Base-by-base conservation (phyloP, 2,888 invertebrate genomes). In the Sympetrum striolatum region DNA sequence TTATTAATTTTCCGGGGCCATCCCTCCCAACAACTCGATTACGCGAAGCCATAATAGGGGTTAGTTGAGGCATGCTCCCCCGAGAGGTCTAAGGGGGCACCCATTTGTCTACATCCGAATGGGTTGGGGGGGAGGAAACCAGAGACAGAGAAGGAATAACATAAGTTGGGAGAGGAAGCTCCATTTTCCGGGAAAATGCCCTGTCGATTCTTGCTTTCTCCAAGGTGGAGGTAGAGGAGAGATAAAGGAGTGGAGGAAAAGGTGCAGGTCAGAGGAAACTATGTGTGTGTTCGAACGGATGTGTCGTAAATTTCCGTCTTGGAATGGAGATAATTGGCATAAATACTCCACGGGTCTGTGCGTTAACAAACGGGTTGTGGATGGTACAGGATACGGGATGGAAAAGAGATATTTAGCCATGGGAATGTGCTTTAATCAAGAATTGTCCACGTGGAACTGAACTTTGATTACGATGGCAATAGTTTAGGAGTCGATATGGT, bases 81-180 rank as follows among this genome's bases (percentile, higher is more conserved):
- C 86, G 37, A 86, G 86, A 64, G 86, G 86, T 58, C 58, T 58
- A 22, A 37, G 18, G 58, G 82, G 82, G 86, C 86, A 86, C 86
- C 86, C 86, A 86, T 86, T 86, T 86, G 86, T 86, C 86, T 64
- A 86, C 64, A 86, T 86, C 86, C 60, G 80, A 80, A 80, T n/a
- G 80, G 8, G 22, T 15, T n/a, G 86, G 58, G 35, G 25, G 53
- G 48, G 53, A 58, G 53, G 53, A 25, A 44, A 48, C 10, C 81
- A n/a, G 1, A 48, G 48, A 48, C 81, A n/a, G n/a, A 53, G 44
- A 48, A 25, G 48, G 81, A 81, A 31, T 48, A 39, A 81, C 44
- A 31, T 48, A 31, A 31, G 81, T 25, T 14, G 60, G 44, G 14
- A 18, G 35, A 37, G 14, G 86, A 8, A 22, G 22, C 73, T 73